Evolutionary conservation across 2,888 invertebrate species (phyloP).

Genomic region (Callosobruchus maculatus): DNA sequence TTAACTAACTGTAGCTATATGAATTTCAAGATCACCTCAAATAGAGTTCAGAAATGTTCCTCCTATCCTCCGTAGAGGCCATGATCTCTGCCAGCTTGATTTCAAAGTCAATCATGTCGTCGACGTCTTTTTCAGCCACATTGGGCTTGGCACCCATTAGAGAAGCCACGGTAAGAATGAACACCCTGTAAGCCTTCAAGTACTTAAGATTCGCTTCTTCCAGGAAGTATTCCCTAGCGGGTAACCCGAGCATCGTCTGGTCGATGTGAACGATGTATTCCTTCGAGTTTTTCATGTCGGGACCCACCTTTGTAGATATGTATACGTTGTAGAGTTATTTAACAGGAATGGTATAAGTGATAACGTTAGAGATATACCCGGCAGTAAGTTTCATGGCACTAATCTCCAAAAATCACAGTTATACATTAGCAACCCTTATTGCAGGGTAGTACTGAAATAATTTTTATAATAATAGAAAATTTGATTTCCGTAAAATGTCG

Average conservation of each 20-base stretch:
- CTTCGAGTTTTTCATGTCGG: conserved; percentile 90
- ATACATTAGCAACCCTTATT: too few relatives aligned
- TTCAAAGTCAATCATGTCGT: conserved; percentile 77
- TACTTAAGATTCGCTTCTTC: conserved; percentile 62
- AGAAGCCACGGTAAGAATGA: conserved; percentile 68
- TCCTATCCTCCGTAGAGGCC: conserved; percentile 72
- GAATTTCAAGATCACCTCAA: conserved; percentile 37
- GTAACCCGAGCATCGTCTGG: conserved; percentile 78
- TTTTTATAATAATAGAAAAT: too few relatives aligned
- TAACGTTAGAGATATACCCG: too few relatives aligned
- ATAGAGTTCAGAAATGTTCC: conserved; percentile 82
- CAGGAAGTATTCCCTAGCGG: conserved; percentile 73
- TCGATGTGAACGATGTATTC: conserved; percentile 87
- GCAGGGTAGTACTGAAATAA: too few relatives aligned
- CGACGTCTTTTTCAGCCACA: conserved; percentile 62
- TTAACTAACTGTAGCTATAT: too few relatives aligned
- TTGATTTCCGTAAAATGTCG: too few relatives aligned
- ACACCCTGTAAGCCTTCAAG: conserved; percentile 74
- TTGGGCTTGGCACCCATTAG: conserved; percentile 68
- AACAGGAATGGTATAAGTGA: too few relatives aligned
- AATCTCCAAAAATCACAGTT: too few relatives aligned
- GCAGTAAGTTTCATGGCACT: too few relatives aligned
- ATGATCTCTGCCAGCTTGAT: conserved; percentile 70
- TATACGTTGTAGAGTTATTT: too few relatives aligned
- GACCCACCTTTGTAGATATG: conserved; percentile 51